Evolutionary conservation across 1,140 invertebrate genomes (phyloP), one percentile per base, ranked within the genome.

Genomic region (Holotrichia oblita): DNA sequence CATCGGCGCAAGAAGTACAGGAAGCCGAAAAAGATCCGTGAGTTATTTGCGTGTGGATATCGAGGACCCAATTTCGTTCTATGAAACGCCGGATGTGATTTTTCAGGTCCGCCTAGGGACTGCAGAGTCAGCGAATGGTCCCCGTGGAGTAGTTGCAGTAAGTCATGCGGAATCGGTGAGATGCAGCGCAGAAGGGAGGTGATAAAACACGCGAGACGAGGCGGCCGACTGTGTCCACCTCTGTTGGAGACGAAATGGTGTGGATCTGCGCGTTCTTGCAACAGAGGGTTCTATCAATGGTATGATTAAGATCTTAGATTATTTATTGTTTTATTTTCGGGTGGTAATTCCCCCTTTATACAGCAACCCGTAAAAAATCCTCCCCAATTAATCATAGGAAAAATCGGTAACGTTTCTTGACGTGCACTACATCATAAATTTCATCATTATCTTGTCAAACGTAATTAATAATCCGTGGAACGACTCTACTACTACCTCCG

Each of bases 121-220:
- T 97, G 96, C 86, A 91, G 93, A 80, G 94, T 97, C n/a, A 91
- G 93, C 73, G 93, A 94, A 79, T 97, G 96, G 96, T 92, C 93
- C 3, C 90, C 92, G 78, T 97, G 96, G 96, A 93, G 93, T 80
- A 87, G 91, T 14, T 97, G 96, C 88, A 94, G 93, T 86, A 93
- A 93, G 83, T 92, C 93, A 44, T 97, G 96, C 85, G 95, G 95
- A 61, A 95, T 97, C 44, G 96, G 96, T 14, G 95, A 96, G 86
- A 94, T 94, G 87, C 90, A 93, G 84, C 91, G 96, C 80, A 92
- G 91, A 78, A 89, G 96, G 79, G 91, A 92, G 80, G 91, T 97
- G 22, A 86, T 93, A 75, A 91, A 93, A 83, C 93, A 93, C 81
- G 91, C 93, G 17, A 89, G 94, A 48, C 88, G 94, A 12, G 94